Conservation (phyloP, 2,797 vertebrate genomes). For the Myotis daubentonii region DNA sequence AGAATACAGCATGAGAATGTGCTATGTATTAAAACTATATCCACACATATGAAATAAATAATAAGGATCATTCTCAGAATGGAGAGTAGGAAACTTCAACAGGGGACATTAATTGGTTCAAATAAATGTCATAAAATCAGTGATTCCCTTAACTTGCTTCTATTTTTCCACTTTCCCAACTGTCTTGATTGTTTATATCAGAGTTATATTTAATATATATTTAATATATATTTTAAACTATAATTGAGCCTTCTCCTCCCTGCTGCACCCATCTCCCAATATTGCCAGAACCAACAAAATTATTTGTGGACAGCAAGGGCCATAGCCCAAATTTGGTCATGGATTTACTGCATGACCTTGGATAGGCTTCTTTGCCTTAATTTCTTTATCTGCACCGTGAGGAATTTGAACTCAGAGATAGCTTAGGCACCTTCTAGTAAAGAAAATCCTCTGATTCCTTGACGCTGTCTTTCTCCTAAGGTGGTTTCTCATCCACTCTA, state of each 20-base stretch:
- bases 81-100: neutral
- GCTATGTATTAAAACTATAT: slow-evolving; percentile 29
- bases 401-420: neutral
- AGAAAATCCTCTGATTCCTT: neutral
- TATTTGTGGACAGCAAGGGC: neutral
- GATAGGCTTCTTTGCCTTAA: slow-evolving; percentile 10
- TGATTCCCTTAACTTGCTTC: neutral
- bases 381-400: slow-evolving; percentile 9
- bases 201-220: neutral
- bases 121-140: slow-evolving; percentile 13
- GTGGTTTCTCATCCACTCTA: neutral
- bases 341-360: neutral
- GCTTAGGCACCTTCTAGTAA: neutral
- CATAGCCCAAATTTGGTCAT: neutral
- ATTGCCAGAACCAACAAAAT: neutral
- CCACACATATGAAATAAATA: neutral
- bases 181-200: neutral
- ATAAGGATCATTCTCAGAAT: neutral
- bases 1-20: neutral
- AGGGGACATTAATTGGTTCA: neutral
- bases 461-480: neutral
- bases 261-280: neutral
- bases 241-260: neutral
- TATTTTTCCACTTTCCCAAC: neutral
- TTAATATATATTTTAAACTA: neutral